Evolutionary conservation across 2,113 vertebrate species (phyloP), one percentile per base, ranked within the genome.

Genomic region (Gila orcuttii): DNA sequence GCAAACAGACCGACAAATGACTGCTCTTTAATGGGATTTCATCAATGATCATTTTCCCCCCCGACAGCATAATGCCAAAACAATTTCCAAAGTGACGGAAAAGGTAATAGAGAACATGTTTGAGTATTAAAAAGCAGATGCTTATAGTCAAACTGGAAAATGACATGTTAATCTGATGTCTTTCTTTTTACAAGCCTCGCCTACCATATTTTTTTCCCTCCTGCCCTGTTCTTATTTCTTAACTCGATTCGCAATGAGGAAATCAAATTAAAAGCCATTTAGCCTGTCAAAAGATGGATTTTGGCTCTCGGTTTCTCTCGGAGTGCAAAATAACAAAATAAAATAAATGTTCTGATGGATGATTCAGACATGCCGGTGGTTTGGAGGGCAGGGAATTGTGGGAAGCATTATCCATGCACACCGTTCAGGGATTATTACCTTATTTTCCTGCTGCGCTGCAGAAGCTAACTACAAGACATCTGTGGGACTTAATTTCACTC

Each of bases 201-300:
- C 75, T 25, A 52, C 8, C 28, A 23, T 11, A 28, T 75, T 64
- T 88, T 55, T 64, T 85, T 79, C 88, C 78, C 71, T 39, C 33
- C 60, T 47, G 85, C 85, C 12, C 74, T 87, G 89, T 88, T 89
- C 90, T 91, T 84, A 83, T 83, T 85, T 86, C 83, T 68, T 69
- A 87, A 90, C 90, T 90, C 89, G 55, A 88, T 93, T 88, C 90
- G 88, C 90, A 89, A 88, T 88, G 75, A 90, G 82, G 57, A 91
- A 93, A 94, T 93, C 89, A 88, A 92, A 94, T 93, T 89, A 93
- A 88, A 86, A 93, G 89, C 90, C 87, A 89, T 86, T 91, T 90
- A 84, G 90, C 89, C 90, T 23, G 87, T 92, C 90, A 90, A 86
- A 87, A 90, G 90, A 92, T 88, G 88, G 68, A 81, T 92, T 92